A percentile compares a stretch with the other conserved stretches of the same genome.
Evolutionary conservation across 1,140 invertebrate genomes (phyloP).

Genomic region (Euura saliciscinereae): DNA sequence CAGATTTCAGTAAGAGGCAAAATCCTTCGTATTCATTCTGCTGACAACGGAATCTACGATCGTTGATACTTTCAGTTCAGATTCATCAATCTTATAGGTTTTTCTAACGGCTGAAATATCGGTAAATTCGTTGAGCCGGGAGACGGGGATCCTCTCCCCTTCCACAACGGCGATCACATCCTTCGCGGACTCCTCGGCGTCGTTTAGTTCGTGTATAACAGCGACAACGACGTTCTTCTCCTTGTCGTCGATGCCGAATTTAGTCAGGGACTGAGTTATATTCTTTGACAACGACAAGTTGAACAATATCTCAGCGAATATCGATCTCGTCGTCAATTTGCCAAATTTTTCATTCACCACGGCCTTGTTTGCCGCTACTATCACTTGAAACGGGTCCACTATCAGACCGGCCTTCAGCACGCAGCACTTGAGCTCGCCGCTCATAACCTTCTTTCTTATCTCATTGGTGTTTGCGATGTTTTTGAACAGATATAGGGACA

Average conservation of each 20-base stretch:
- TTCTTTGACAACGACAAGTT: constrained; percentile 73
- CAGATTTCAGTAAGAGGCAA: constrained; percentile 34
- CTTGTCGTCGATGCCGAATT: constrained; percentile 67
- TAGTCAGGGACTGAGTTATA: constrained; percentile 68
- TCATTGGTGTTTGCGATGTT: constrained; percentile 66
- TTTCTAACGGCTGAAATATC: constrained; percentile 60
- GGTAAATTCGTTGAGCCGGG: constrained; percentile 52
- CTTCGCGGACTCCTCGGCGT: constrained; percentile 45
- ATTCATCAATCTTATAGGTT: constrained; percentile 64
- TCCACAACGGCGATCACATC: constrained; percentile 55
- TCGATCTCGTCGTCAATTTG: constrained; percentile 65
- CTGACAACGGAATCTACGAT: constrained; percentile 66
- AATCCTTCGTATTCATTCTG: constrained; percentile 66
- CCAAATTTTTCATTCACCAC: constrained; percentile 57
- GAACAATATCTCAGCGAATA: constrained; percentile 73
- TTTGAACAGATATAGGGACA: constrained; percentile 64
- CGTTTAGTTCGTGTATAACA: constrained; percentile 54
- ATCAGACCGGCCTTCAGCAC: constrained; percentile 68
- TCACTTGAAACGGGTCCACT: constrained; percentile 69
- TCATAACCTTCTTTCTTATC: constrained; percentile 61
- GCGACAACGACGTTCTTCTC: constrained; percentile 64
- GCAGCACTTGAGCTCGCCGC: constrained; percentile 64
- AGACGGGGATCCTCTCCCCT: constrained; percentile 58
- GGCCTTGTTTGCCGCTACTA: constrained; percentile 73
- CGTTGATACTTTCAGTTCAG: constrained; percentile 50